These are phyloP conservation scores for Xanthorhoe spadicearia DNA, from an alignment of 2,888 invertebrate genomes.

Conservation along the genomic window DNA sequence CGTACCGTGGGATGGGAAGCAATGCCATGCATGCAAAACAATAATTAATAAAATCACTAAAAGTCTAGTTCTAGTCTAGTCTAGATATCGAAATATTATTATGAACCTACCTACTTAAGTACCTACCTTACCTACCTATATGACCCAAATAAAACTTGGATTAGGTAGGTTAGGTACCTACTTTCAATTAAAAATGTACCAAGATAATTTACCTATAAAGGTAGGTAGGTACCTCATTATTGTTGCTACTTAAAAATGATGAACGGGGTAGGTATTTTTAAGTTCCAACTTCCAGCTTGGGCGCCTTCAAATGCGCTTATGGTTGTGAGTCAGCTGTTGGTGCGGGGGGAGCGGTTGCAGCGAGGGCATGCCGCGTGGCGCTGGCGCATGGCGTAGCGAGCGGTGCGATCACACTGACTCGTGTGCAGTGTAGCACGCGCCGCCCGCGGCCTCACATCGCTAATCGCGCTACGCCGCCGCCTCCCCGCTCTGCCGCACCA, in stretches of 20 bases:
- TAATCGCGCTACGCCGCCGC: slow-evolving; percentile 79
- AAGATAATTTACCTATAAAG: too few species aligned
- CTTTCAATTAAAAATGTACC: too few species aligned
- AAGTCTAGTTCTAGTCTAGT: too few species aligned
- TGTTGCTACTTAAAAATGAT: not conserved
- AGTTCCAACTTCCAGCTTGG: slow-evolving; percentile 6
- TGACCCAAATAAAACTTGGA: too few species aligned
- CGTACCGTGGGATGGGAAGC: too few species aligned
- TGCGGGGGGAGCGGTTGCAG: slow-evolving; percentile 48
- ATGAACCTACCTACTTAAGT: too few species aligned
- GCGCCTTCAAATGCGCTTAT: slow-evolving; percentile 29
- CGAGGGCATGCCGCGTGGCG: slow-evolving; percentile 43
- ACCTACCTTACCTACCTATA: too few species aligned
- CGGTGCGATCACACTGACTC: slow-evolving; percentile 52
- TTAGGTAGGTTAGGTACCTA: too few species aligned
- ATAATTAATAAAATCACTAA: too few species aligned
- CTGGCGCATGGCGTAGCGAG: slow-evolving; percentile 52
- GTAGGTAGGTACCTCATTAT: not conserved
- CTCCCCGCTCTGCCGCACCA: slow-evolving; percentile 82
- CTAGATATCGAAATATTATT: too few species aligned
- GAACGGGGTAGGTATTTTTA: not conserved
- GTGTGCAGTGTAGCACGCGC: slow-evolving; percentile 81
- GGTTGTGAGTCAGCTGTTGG: slow-evolving; percentile 55
- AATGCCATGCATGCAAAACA: too few species aligned
- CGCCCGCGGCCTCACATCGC: slow-evolving; percentile 81